A percentile compares a stretch with the other conserved stretches of the same genome.
Conservation (phyloP, 2,888 invertebrate genomes). For the Spialia ferax region DNA sequence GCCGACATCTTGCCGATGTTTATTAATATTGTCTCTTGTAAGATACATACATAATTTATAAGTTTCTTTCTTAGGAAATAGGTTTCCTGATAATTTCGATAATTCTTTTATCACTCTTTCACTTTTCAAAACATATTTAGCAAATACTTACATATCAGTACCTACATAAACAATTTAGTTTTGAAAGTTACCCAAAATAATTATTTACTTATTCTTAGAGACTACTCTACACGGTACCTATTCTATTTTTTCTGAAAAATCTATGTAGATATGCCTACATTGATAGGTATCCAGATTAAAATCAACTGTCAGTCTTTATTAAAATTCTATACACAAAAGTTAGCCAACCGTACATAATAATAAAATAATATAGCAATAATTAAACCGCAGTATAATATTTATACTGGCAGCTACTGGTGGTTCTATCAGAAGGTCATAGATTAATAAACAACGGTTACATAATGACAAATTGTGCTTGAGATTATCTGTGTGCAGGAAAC, state of each 20-base stretch:
- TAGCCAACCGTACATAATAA: neutral
- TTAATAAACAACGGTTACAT: conserved; percentile 24
- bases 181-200: no score
- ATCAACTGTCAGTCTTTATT: neutral
- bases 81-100: neutral
- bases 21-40: conserved; percentile 24
- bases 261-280: no score
- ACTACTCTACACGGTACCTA: no score
- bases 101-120: no score
- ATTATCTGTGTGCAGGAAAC: conserved; percentile 32
- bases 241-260: no score
- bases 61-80: neutral
- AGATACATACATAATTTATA: conserved; percentile 13
- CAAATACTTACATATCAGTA: no score
- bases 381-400: neutral
- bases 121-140: no score
- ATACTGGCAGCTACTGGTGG: neutral
- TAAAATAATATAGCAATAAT: no score
- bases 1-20: conserved; percentile 22
- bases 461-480: conserved; percentile 24
- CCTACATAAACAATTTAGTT: no score
- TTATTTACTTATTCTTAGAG: no score
- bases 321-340: conserved; percentile 5
- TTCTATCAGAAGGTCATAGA: conserved; percentile 16
- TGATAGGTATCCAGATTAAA: neutral